Base-by-base conservation (phyloP, 2,797 vertebrate genomes). In the Pipistrellus nathusii region DNA sequence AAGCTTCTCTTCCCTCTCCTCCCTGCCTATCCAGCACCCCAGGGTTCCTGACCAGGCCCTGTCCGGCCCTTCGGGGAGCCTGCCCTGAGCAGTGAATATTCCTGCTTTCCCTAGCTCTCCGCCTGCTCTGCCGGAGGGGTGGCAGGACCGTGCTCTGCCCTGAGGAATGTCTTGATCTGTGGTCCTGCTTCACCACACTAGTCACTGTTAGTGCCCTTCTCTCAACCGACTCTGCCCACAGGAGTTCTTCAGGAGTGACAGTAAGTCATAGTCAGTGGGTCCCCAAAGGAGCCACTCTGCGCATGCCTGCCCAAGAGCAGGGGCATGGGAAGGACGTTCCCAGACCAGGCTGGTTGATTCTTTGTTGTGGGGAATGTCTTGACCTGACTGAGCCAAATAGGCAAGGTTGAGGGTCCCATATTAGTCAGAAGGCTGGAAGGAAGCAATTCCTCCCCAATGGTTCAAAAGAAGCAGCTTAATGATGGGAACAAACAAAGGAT, bases 101-200 rank as follows among this genome's bases (percentile, higher is more conserved):
- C 80, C 59, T 32, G 53, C 68, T 66, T 91, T 77, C 35, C 68
- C 9, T 3, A 66, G 35, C 21, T 21, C 15, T 13, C 13, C 23
- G 3, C 21, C 76, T 30, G 2, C 2, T 20, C 18, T 68, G 85
- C 82, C 51, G 25, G 51, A 57, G 72, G 3, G 0, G 51, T 30
- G 66, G 21, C 14, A 23, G 35, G 25, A 27, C 25, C 30, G 51
- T 5, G 57, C 18, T 89, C 81, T 62, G 95, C 64, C 77, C 77
- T 32, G 55, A 89, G 68, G 30, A 46, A 4, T n/a, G 51, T 73
- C 76, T 95, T 87, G 38, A 77, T 85, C 84, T 66, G 25, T 91
- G 68, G 25, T 55, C 57, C 88, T 72, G 25, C 30, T 69, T 90
- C 32, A 55, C 41, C 38, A 15, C 0, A 23, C 8, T 30, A 17